A percentile compares a stretch with the other conserved stretches of the same genome.
Evolutionary conservation across 1,140 invertebrate genomes (phyloP).

Genomic region (Helicoverpa armigera): DNA sequence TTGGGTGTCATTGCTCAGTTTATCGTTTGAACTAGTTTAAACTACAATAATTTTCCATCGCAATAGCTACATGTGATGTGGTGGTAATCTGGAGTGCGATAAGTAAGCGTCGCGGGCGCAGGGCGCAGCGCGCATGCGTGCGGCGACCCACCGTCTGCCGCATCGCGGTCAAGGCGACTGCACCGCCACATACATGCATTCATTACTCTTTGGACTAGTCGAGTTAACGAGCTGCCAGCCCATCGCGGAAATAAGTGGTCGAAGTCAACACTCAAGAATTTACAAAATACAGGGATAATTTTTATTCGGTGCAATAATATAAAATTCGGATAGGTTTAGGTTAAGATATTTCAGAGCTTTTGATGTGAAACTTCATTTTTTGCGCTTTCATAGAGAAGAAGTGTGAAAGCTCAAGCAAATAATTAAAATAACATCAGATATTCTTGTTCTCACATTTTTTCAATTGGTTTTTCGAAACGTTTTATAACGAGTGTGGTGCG

Average conservation of each 20-base stretch:
- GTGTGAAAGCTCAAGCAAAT: not conserved
- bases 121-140: conserved; percentile 27
- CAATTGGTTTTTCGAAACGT: not conserved
- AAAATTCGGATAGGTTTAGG: too few species aligned
- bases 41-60: not conserved
- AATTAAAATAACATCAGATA: not conserved
- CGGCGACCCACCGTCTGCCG: conserved; percentile 50
- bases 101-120: conserved; percentile 38
- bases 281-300: too few species aligned
- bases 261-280: too few species aligned
- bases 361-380: too few species aligned
- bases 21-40: not conserved
- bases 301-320: too few species aligned
- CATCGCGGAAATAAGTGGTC: too few species aligned
- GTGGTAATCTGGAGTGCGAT: not conserved
- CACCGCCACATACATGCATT: conserved; percentile 25
- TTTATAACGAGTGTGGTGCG: not conserved
- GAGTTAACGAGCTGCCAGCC: not conserved
- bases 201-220: conserved; percentile 25
- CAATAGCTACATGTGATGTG: not conserved
- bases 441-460: not conserved
- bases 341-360: too few species aligned
- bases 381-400: too few species aligned
- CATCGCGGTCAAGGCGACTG: conserved; percentile 48
- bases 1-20: not conserved